Base-by-base conservation (phyloP, 92 coral and sea anemone genomes). In the Palythoa grandis region DNA sequence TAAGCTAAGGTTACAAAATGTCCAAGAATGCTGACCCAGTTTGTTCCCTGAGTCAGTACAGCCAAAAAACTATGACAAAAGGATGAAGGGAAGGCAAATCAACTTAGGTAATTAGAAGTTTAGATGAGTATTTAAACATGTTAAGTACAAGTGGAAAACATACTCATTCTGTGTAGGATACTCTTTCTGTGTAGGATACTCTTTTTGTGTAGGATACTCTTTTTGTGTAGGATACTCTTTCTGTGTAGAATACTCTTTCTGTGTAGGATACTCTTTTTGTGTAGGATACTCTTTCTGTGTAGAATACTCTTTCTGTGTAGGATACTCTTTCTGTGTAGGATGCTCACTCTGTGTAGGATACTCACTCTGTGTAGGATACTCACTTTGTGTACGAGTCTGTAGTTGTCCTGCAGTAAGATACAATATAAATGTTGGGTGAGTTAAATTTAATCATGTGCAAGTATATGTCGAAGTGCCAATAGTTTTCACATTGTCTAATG, bases 61-160 rank as follows among this genome's bases (percentile, higher is more conserved):
- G 71, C 13, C 0, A 65, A 66, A 24, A 66, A 66, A 20, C 37
- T 66, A 2, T 66, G 71, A 66, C 71, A 66, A 66, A 66, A 66
- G 37, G 37, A 66, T 66, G 71, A 20, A 66, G 71, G 11, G 71
- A 66, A 66, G 71, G 71, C 37, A 66, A 66, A 66, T 66, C n/a
- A 66, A 66, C 29, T 20, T 20, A 20, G 37, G 12, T 24, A 66
- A 24, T 66, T 20, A 66, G 12, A 66, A 58, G 65, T 58, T 58
- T 58, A 58, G 65, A 58, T 58, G 65, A 58, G 65, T 58, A 58
- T 15, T 58, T 58, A 58, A 58, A 58, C 60, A 58, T 58, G 65
- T 66, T 66, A 66, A 24, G 37, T 24, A 66, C 37, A 20, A 66
- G 13, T 66, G 0, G 37, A 66, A 66, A 66, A 20, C 37, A 58